These are phyloP conservation scores for Esperia sulphurella DNA, from an alignment of 2,888 invertebrate genomes.

Conservation along the genomic window DNA sequence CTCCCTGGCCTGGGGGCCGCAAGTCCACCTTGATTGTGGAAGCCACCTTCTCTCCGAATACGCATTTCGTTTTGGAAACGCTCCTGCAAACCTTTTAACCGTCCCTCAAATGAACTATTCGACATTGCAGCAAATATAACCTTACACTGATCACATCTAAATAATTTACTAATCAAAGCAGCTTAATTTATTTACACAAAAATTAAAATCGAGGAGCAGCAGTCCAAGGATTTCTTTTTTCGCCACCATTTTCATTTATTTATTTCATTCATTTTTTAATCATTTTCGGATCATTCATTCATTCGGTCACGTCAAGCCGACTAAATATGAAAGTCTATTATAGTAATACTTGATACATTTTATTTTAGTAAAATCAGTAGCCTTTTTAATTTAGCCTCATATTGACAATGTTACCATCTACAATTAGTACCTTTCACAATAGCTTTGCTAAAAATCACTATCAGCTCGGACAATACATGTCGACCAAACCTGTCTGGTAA, in stretches of 20 bases:
- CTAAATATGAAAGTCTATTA: background rate
- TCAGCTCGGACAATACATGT: no score
- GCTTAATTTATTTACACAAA: constrained; percentile 56
- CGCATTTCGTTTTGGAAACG: constrained; percentile 82
- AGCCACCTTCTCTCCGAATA: constrained; percentile 80
- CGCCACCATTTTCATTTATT: constrained; percentile 31
- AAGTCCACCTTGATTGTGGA: constrained; percentile 78
- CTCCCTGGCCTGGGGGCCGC: constrained; percentile 72
- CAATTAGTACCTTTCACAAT: no score
- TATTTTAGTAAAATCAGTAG: background rate
- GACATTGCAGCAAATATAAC: constrained; percentile 77
- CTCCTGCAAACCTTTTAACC: constrained; percentile 90
- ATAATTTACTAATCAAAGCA: constrained; percentile 45
- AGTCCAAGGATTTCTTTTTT: constrained; percentile 67
- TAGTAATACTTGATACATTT: no score
- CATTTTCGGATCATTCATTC: background rate
- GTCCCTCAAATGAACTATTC: constrained; percentile 86
- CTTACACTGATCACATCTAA: constrained; percentile 59
- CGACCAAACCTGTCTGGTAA: no score
- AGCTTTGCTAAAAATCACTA: no score
- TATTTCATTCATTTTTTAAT: constrained; percentile 29
- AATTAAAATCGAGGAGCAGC: constrained; percentile 62
- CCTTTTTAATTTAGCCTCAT: background rate
- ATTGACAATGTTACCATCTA: background rate
- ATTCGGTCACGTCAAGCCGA: background rate